Percentiles rank a stretch among this genome's conserved stretches.
Evolutionary conservation across 1,140 invertebrate genomes (phyloP).

Genomic region (Pseudoatta argentina): DNA sequence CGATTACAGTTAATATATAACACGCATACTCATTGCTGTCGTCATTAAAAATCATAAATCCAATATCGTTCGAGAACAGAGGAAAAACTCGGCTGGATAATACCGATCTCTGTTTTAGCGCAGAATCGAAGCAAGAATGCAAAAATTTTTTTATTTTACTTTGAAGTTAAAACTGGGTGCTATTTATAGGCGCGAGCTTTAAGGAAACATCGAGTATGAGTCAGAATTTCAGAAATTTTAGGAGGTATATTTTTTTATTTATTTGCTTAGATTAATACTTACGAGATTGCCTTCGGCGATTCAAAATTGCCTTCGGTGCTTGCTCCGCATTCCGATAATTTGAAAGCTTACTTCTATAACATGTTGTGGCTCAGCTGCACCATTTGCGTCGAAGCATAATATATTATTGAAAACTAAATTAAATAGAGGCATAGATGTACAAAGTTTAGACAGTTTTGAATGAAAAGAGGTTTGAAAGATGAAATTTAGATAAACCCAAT

Average conservation of each 20-base stretch:
- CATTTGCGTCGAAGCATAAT: background rate
- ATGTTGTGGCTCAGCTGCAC: background rate
- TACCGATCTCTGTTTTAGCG: background rate
- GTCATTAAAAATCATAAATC: background rate
- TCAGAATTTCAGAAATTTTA: constrained; percentile 11
- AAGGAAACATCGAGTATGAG: background rate
- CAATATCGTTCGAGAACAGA: background rate
- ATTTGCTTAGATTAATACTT: constrained; percentile 29
- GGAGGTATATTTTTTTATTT: background rate
- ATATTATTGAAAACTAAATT: background rate
- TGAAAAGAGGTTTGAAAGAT: background rate
- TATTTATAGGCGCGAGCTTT: background rate
- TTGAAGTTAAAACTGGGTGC: background rate
- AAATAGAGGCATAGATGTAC: background rate
- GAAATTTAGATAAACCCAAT: constrained; percentile 6
- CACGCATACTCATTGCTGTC: background rate
- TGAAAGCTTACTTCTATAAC: background rate
- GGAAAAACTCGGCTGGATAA: background rate
- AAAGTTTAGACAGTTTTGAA: background rate
- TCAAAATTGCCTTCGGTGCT: background rate
- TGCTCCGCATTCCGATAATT: constrained; percentile 31
- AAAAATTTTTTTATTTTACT: background rate
- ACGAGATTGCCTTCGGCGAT: background rate
- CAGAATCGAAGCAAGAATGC: background rate
- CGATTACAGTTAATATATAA: background rate